These are phyloP conservation scores for Anastatus disparis DNA, from an alignment of 1,140 invertebrate genomes.

Conservation along the genomic window DNA sequence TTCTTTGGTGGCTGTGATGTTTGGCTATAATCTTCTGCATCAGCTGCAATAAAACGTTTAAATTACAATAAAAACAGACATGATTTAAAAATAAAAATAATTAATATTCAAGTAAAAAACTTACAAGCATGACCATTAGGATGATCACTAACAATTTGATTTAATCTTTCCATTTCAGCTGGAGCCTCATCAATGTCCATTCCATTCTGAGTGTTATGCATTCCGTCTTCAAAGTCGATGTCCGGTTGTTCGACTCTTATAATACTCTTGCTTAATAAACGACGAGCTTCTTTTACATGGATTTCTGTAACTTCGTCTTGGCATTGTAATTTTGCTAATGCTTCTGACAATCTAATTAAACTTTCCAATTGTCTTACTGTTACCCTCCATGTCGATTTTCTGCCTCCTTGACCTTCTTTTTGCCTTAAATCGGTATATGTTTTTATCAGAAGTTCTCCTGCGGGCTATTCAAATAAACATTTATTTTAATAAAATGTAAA, in stretches of 20 bases:
- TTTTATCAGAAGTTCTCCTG: slow-evolving; percentile 85
- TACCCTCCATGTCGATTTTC: slow-evolving; percentile 90
- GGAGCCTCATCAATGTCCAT: slow-evolving; percentile 49
- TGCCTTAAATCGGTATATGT: slow-evolving; percentile 90
- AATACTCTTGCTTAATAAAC: slow-evolving; percentile 97
- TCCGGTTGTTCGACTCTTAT: slow-evolving; percentile 98
- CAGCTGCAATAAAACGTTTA: not conserved
- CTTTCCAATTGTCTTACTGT: slow-evolving; percentile 99
- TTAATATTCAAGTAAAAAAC: not conserved
- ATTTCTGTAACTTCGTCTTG: slow-evolving; percentile 84
- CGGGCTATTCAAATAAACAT: slow-evolving; percentile 70
- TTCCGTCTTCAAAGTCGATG: slow-evolving; percentile 84
- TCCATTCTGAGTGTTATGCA: slow-evolving; percentile 4
- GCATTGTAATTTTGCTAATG: slow-evolving; percentile 95
- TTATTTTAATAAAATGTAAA: too few relatives aligned
- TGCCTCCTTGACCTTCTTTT: slow-evolving; percentile 78
- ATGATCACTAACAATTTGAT: slow-evolving; percentile 1
- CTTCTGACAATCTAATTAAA: slow-evolving; percentile 95
- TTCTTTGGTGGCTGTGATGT: slow-evolving; percentile 74
- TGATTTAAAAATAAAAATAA: too few relatives aligned
- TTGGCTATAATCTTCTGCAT: not conserved
- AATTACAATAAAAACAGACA: too few relatives aligned
- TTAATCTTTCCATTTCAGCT: slow-evolving; percentile 17
- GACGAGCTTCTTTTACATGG: slow-evolving; percentile 92
- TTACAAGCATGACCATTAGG: not conserved